Percentiles rank a stretch among this genome's conserved stretches.
These are phyloP conservation scores for Pomacea canaliculata DNA, from an alignment of 2,888 invertebrate genomes.

Conservation along the genomic window DNA sequence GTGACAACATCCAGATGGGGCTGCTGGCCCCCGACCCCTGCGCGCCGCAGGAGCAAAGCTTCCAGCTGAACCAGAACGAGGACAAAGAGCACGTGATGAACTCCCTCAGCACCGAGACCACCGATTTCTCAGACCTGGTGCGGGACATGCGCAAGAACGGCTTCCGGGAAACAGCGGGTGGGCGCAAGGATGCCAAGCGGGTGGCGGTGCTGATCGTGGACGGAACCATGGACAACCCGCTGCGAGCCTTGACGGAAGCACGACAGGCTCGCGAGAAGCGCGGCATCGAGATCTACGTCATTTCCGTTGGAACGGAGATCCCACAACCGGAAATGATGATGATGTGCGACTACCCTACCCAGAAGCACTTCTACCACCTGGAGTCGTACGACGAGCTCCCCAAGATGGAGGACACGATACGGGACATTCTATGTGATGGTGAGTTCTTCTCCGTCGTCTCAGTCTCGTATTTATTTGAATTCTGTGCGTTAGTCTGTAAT, in stretches of 20 bases:
- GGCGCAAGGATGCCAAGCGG: slow-evolving; percentile 51
- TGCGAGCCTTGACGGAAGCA: slow-evolving; percentile 52
- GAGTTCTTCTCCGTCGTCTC: slow-evolving; percentile 21
- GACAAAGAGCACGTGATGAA: slow-evolving; percentile 36
- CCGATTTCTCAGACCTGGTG: slow-evolving; percentile 47
- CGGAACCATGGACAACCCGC: slow-evolving; percentile 49
- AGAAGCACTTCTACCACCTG: slow-evolving; percentile 56
- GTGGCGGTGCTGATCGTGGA: slow-evolving; percentile 56
- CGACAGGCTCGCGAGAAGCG: slow-evolving; percentile 45
- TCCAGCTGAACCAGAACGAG: slow-evolving; percentile 36
- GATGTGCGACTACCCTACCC: slow-evolving; percentile 56
- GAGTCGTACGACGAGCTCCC: slow-evolving; percentile 48
- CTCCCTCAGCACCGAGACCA: slow-evolving; percentile 37
- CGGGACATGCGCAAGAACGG: slow-evolving; percentile 48
- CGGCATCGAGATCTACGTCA: slow-evolving; percentile 52
- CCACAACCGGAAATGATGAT: slow-evolving; percentile 51
- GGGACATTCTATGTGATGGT: slow-evolving; percentile 59
- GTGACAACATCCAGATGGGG: slow-evolving; percentile 55
- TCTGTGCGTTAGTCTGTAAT: no score
- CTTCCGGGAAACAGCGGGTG: slow-evolving; percentile 42
- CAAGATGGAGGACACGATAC: slow-evolving; percentile 44
- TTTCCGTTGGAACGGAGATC: slow-evolving; percentile 48
- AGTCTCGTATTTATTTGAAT: no score
- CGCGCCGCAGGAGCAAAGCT: slow-evolving; percentile 31
- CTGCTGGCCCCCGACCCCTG: slow-evolving; percentile 46